phyloP scores from a whole-genome alignment of 2,113 vertebrate species.

The Trinectes maculatus region DNA sequence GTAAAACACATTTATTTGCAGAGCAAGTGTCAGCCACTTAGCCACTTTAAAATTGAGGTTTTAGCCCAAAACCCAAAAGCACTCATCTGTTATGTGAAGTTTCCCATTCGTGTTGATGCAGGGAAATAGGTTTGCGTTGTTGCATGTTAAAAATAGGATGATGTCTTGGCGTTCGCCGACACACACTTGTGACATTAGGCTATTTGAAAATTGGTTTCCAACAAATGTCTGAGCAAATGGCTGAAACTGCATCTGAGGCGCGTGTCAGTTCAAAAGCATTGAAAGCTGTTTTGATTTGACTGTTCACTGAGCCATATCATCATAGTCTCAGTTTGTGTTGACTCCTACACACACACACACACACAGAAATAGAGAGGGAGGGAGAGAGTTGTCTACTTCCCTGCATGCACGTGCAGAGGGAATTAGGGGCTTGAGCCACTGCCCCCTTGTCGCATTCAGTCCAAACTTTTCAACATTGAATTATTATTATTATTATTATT shows the following conservation, averaged over 20 bases:
- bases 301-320: neutral
- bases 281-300: neutral
- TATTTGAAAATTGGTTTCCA: neutral
- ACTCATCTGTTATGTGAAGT: neutral
- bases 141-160: neutral
- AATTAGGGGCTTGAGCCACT: too few species aligned
- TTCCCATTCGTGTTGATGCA: neutral
- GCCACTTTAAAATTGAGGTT: neutral
- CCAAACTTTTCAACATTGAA: too few species aligned
- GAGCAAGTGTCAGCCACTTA: neutral
- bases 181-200: neutral
- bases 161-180: neutral
- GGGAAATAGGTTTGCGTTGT: neutral
- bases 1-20: neutral
- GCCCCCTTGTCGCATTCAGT: too few species aligned
- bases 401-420: too few species aligned
- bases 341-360: conserved; percentile 6
- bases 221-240: neutral
- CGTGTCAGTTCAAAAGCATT: neutral
- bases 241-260: neutral
- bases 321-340: conserved; percentile 1
- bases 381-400: too few species aligned
- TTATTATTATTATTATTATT: too few species aligned
- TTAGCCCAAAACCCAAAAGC: neutral
- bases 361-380: too few species aligned